These are phyloP conservation scores for Halichoerus grypus DNA, from an alignment of 2,113 vertebrate species.

Conservation along the genomic window DNA sequence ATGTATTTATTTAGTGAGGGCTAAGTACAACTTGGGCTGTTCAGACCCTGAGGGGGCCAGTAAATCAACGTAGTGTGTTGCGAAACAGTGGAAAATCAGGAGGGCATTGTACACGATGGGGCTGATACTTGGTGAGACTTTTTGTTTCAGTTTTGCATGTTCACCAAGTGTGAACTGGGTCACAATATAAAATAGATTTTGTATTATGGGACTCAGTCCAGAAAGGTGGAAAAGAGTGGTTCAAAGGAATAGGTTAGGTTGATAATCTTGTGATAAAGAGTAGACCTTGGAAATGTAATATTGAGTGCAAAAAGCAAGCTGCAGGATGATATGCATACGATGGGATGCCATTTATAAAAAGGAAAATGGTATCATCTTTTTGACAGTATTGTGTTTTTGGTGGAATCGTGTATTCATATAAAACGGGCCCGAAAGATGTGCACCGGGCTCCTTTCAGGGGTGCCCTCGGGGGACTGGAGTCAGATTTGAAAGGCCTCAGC, in stretches of 20 bases:
- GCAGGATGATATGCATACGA: background rate
- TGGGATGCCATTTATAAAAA: constrained; percentile 23
- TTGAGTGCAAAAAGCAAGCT: background rate
- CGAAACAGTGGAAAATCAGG: background rate
- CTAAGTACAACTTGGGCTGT: background rate
- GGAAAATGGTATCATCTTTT: background rate
- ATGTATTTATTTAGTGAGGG: background rate
- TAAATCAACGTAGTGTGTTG: background rate
- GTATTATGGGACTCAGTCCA: background rate
- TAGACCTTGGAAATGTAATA: background rate
- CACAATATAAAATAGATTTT: background rate
- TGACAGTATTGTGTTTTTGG: background rate
- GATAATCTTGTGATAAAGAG: background rate
- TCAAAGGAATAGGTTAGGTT: background rate
- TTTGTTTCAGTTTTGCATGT: constrained; percentile 47
- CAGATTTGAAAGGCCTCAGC: background rate
- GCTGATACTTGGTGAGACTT: background rate
- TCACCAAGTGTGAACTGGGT: constrained; percentile 37
- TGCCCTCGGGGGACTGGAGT: background rate
- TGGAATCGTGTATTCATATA: background rate
- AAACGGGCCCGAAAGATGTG: background rate
- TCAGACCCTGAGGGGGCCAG: background rate
- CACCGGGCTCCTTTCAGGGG: background rate
- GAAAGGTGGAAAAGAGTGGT: background rate
- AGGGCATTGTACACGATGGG: background rate